These are phyloP conservation scores for Spialia ferax DNA, from an alignment of 2,888 invertebrate genomes.

Conservation along the genomic window DNA sequence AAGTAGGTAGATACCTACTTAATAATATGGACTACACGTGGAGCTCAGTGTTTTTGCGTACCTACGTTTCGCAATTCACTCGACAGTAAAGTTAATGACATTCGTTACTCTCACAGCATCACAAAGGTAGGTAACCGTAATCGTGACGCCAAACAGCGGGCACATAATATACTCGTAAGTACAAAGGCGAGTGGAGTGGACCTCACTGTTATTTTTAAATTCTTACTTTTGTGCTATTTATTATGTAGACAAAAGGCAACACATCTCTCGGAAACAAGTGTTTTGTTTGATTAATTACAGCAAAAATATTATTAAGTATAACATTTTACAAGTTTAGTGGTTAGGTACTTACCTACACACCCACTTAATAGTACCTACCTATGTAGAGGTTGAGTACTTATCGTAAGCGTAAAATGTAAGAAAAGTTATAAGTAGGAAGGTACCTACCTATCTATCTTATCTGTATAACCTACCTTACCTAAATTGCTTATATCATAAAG, in stretches of 20 bases:
- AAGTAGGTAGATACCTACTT: too few species aligned
- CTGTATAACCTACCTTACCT: too few species aligned
- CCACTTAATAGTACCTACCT: too few species aligned
- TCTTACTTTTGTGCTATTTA: conserved; percentile 14
- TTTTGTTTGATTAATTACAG: conserved; percentile 19
- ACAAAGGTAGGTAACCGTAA: conserved; percentile 18
- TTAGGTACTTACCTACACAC: too few species aligned
- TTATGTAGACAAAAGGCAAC: conserved; percentile 18
- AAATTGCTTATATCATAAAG: too few species aligned
- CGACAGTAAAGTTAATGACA: conserved; percentile 26
- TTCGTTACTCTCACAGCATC: conserved; percentile 19
- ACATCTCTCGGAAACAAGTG: background rate
- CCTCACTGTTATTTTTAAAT: conserved; percentile 17
- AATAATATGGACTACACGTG: conserved; percentile 21
- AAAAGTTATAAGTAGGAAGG: too few species aligned
- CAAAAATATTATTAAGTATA: conserved; percentile 15
- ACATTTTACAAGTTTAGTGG: too few species aligned
- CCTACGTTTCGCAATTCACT: conserved; percentile 4
- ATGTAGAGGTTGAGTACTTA: too few species aligned
- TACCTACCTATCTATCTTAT: too few species aligned
- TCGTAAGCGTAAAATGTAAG: too few species aligned
- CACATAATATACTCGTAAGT: background rate
- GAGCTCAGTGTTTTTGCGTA: conserved; percentile 7
- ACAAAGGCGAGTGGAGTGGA: conserved; percentile 2
- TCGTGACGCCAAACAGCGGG: background rate